A percentile compares a stretch with the other conserved stretches of the same genome.
Evolutionary conservation across 2,888 invertebrate species (phyloP).

Genomic region (Azorinus chamasolen): DNA sequence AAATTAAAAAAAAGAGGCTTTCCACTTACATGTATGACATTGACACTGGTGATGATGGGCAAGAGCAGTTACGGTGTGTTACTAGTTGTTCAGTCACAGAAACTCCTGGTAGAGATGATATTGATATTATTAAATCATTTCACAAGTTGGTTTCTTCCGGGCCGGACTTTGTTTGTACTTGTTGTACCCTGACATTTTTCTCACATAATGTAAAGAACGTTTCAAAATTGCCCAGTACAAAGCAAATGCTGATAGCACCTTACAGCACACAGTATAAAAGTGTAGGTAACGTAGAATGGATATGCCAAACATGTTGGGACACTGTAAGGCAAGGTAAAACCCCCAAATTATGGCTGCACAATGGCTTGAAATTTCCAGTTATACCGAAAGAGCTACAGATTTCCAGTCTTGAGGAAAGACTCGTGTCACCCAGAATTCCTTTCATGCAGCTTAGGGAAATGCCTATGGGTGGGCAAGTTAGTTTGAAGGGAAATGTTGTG

Average conservation of each 20-base stretch:
- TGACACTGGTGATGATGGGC: no score
- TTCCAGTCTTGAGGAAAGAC: slow-evolving; percentile 54
- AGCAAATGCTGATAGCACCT: no score
- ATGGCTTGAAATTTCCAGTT: slow-evolving; percentile 45
- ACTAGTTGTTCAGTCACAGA: no score
- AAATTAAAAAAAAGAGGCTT: no score
- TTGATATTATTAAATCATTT: no score
- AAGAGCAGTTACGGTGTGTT: no score
- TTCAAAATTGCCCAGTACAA: no score
- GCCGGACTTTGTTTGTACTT: slow-evolving; percentile 13
- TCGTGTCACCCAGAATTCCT: slow-evolving; percentile 54
- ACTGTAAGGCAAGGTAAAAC: slow-evolving; percentile 22
- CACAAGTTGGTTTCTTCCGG: background rate
- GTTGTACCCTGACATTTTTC: no score
- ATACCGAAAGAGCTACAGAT: slow-evolving; percentile 43
- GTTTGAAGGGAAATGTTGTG: slow-evolving; percentile 52
- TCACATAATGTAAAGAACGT: no score
- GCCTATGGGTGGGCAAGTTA: slow-evolving; percentile 54
- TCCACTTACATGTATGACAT: no score
- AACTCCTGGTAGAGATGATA: no score
- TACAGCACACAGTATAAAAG: background rate
- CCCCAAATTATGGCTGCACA: slow-evolving; percentile 28
- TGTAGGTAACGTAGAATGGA: slow-evolving; percentile 31
- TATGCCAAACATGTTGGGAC: slow-evolving; percentile 19
- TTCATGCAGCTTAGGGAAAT: slow-evolving; percentile 56